These are phyloP conservation scores for Ploceus nigricollis DNA, from an alignment of 2,113 vertebrate genomes.

Conservation along the genomic window DNA sequence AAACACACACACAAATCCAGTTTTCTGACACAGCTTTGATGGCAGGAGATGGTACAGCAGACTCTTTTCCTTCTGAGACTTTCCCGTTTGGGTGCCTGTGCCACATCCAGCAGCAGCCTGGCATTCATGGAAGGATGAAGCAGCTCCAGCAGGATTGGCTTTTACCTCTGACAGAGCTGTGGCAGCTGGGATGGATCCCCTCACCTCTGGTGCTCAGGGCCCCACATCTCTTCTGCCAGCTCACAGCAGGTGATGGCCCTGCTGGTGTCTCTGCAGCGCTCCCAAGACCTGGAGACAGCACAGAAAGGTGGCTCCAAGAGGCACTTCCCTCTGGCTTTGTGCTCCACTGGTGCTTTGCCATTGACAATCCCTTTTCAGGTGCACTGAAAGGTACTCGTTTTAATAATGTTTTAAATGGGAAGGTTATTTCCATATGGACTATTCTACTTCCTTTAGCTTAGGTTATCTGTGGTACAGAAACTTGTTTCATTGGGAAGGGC, in stretches of 20 bases:
- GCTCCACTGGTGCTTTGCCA: background rate
- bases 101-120: rapidly evolving
- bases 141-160: background rate
- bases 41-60: background rate
- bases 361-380: background rate
- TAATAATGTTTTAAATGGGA: background rate
- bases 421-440: background rate
- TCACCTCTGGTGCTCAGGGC: background rate
- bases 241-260: background rate
- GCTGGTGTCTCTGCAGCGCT: rapidly evolving
- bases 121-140: rapidly evolving
- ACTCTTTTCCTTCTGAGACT: background rate
- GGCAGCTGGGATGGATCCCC: background rate
- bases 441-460: background rate
- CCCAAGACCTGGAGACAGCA: background rate
- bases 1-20: background rate
- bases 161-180: background rate
- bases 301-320: background rate
- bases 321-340: background rate
- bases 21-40: background rate
- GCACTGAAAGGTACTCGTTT: background rate
- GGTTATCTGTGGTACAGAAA: background rate
- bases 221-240: background rate
- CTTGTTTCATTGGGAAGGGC: background rate
- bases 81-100: background rate